phyloP scores from a whole-genome alignment of 2,113 vertebrate species.

The Geococcyx californianus region DNA sequence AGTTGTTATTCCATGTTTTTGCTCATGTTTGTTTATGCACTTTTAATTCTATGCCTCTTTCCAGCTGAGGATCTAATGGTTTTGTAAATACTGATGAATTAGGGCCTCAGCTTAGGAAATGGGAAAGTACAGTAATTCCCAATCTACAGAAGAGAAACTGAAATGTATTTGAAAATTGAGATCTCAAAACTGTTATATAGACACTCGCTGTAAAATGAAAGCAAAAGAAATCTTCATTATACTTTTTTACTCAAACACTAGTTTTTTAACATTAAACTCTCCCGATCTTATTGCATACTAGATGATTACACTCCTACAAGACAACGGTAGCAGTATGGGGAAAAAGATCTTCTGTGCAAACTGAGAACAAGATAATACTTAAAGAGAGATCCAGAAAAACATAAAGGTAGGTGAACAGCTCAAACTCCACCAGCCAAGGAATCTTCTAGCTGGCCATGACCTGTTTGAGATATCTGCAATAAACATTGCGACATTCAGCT shows the following conservation, averaged over 20 bases:
- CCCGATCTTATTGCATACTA: not conserved
- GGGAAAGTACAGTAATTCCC: conserved; percentile 27
- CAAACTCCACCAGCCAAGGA: not conserved
- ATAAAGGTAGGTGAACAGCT: not conserved
- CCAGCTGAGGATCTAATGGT: not conserved
- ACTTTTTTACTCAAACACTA: not conserved
- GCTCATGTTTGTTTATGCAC: not conserved
- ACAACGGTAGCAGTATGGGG: not conserved
- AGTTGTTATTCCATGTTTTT: not conserved
- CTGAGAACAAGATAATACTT: not conserved
- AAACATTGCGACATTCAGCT: not conserved
- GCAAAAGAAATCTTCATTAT: not conserved
- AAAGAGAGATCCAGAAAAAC: not conserved
- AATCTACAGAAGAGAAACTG: conserved; percentile 36
- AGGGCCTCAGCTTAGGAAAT: not conserved
- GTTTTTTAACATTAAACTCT: not conserved
- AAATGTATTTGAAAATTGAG: not conserved
- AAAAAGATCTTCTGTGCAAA: not conserved
- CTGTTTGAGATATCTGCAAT: not conserved
- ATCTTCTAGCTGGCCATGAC: not conserved
- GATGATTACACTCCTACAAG: not conserved
- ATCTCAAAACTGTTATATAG: not conserved
- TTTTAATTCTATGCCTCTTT: not conserved
- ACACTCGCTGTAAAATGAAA: not conserved
- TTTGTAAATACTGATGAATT: conserved; percentile 22